Evolutionary conservation across 2,888 invertebrate genomes (phyloP), one percentile per base, ranked within the genome.

Genomic region (Nephrotoma appendiculata): DNA sequence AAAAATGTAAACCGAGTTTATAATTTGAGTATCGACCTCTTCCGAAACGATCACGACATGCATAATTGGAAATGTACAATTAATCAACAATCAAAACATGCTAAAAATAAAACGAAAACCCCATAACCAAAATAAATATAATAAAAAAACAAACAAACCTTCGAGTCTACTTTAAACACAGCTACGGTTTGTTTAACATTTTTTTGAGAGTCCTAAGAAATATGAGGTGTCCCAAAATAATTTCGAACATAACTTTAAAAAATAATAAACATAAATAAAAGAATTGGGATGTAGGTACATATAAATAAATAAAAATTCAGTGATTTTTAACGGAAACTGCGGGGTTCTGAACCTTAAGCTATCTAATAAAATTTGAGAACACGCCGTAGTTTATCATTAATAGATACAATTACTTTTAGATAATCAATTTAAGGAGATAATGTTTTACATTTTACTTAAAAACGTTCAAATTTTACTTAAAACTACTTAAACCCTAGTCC

Each of bases 91-190:
- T 6, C 41, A 42, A 5, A 43, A 11, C 42, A 31, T 42, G 84
- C 43, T 43, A 43, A 43, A 7, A 15, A 42, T 12, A n/a, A n/a
- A n/a, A n/a, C n/a, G n/a, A 43, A 85, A 15, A 31, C 11, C 12
- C 41, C 71, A 31, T 71, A 71, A 71, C 71, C 52, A 52, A 31
- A 31, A 11, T 71, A 31, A 71, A 71, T 31, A n/a, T 31, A 3
- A 84, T 57, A 31, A n/a, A 52, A 85, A 86, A 71, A 31, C 71
- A 86, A 87, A 88, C 88, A 87, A 88, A 89, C 89, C 89, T 89
- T 91, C 90, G 92, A 92, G 89, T 93, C 93, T 91, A 93, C 92
- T 92, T 93, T 93, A 91, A 93, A 92, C 87, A 93, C 92, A 89
- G 93, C 93, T 89, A 93, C 91, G 88, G 93, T 91, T 90, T 93